Conservation (phyloP, 2,113 vertebrate genomes). For the Paraplagusia blochii region DNA sequence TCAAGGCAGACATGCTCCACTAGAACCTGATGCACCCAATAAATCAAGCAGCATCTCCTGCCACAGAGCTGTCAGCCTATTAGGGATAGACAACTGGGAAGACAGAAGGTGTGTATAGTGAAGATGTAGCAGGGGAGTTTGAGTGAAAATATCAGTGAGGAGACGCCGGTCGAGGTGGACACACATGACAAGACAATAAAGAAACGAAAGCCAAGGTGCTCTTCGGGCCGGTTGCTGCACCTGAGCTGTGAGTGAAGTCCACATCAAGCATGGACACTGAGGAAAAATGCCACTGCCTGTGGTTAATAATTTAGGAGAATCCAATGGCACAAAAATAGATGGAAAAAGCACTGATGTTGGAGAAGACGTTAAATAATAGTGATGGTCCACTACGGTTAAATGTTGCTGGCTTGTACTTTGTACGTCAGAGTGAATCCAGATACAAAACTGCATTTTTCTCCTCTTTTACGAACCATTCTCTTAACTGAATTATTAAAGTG, state of each 20-base stretch:
- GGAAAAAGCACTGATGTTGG: slow-evolving; percentile 38
- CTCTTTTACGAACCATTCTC: not conserved
- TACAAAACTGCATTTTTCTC: not conserved
- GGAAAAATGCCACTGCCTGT: slow-evolving; percentile 58
- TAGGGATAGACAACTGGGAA: slow-evolving; percentile 62
- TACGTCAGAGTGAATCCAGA: slow-evolving; percentile 24
- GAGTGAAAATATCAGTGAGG: slow-evolving; percentile 38
- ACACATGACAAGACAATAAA: slow-evolving; percentile 34
- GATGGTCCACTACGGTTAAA: slow-evolving; percentile 43
- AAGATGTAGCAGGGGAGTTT: slow-evolving; percentile 42
- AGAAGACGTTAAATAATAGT: slow-evolving; percentile 36
- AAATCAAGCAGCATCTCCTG: slow-evolving; percentile 68
- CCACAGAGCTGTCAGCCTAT: slow-evolving; percentile 70
- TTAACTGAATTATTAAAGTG: slow-evolving; percentile 7
- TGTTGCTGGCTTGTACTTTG: slow-evolving; percentile 28
- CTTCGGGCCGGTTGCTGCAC: slow-evolving; percentile 36
- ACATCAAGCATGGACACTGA: slow-evolving; percentile 43
- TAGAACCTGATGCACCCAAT: slow-evolving; percentile 64
- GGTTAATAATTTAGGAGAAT: slow-evolving; percentile 66
- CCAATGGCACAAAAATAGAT: slow-evolving; percentile 67
- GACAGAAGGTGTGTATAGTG: slow-evolving; percentile 60
- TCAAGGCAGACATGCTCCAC: slow-evolving; percentile 61
- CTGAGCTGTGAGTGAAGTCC: slow-evolving; percentile 51
- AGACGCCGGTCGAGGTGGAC: slow-evolving; percentile 28
- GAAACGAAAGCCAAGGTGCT: slow-evolving; percentile 12